Base-by-base conservation (phyloP, 2,797 vertebrate species). In the Hypotaenidia philippensis region DNA sequence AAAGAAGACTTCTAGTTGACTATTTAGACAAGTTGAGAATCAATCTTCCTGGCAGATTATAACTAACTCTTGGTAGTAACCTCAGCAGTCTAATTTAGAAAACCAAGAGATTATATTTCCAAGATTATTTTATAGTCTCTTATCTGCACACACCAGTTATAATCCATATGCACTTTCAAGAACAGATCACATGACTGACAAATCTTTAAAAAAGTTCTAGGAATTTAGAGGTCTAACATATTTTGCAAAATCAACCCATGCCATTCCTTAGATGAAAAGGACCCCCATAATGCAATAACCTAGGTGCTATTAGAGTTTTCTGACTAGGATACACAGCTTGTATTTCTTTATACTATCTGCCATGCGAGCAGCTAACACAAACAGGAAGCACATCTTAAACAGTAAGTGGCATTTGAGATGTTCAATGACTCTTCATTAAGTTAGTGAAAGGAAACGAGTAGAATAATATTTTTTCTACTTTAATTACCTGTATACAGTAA, bases 401-500 rank as follows among this genome's bases (percentile, higher is more conserved):
- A 60, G 64, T 61, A 87, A 86, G 90, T 76, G 66, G 40, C 83
- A 90, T 89, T 60, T 88, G 61, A 95, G 72, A 88, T 2, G 10
- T 84, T 89, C 61, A 76, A 71, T 82, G 59, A 76, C 70, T 93
- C 87, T 91, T 90, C 74, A 94, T 88, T 82, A 91, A 89, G 79
- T 84, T 88, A 86, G 71, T 44, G 38, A 89, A 96, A 87, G 66
- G 44, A 92, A 92, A 90, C 1, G 6, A 92, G 70, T 59, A 90
- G 72, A 90, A 84, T 66, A 87, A 87, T 82, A 94, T 92, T 87
- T 49, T 94, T 95, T 94, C 80, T 88, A 41, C 60, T 74, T 95
- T 93, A 89, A 93, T 92, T 75, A 87, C 57, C 59, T 26, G 31
- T 36, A 59, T 76, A 87, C 19, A 61, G 61, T 63, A 64, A 64